Conservation (phyloP, 2,888 invertebrate species). For the Volucella inflata region DNA sequence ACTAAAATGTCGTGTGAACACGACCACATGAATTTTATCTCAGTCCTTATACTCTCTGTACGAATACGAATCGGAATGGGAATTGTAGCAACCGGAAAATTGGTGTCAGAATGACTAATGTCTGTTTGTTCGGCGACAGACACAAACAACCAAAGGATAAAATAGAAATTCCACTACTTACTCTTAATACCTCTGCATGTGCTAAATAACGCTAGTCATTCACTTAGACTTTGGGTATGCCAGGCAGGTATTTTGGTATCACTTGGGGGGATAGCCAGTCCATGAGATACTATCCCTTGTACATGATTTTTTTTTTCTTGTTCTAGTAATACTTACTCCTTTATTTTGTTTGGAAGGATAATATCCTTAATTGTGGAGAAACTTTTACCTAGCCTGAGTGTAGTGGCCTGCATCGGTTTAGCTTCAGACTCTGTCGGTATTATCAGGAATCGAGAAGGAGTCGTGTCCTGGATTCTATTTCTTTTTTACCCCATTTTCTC, state of each 20-base stretch:
- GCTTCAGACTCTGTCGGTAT: not conserved
- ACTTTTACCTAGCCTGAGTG: not conserved
- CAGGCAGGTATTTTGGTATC: conserved; percentile 12
- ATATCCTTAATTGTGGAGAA: conserved; percentile 22
- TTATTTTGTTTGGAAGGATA: conserved; percentile 2
- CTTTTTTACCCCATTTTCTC: not conserved
- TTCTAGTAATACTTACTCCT: not conserved
- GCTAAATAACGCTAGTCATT: not conserved
- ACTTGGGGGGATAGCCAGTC: not conserved
- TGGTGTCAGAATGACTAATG: conserved; percentile 33
- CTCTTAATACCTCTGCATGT: not conserved
- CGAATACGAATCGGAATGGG: not conserved
- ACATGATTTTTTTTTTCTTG: not conserved
- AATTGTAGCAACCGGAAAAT: not conserved
- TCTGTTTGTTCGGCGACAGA: conserved; percentile 22
- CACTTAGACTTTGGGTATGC: not conserved
- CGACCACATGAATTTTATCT: conserved; percentile 24
- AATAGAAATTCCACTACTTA: not conserved
- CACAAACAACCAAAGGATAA: conserved; percentile 2
- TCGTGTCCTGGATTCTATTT: conserved; percentile 1
- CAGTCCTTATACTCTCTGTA: not conserved
- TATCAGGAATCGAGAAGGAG: conserved; percentile 11
- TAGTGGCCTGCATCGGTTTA: not conserved
- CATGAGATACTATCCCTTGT: not conserved
- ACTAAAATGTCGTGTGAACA: conserved; percentile 9